Evolutionary conservation across 2,113 vertebrate species (phyloP).

Genomic region (Pampusana beccarii): DNA sequence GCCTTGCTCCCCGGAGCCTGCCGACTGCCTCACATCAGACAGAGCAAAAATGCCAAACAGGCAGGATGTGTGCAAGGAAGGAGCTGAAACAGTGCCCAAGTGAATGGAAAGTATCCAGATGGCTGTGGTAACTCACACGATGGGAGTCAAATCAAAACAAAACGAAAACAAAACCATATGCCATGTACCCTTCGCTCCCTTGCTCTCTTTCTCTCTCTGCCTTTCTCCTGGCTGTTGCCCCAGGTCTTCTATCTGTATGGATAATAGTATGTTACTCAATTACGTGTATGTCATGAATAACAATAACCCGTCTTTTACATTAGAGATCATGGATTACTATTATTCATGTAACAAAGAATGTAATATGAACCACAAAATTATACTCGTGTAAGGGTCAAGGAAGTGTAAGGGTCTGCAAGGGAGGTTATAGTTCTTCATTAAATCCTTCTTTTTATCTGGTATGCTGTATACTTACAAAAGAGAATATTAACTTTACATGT

Average conservation of each 20-base stretch:
- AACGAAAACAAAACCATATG: slow-evolving; percentile 69
- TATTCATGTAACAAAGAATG: slow-evolving; percentile 44
- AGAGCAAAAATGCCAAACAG: not conserved
- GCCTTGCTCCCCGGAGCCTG: not conserved
- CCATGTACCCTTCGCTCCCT: not conserved
- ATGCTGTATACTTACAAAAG: slow-evolving; percentile 38
- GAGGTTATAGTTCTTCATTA: slow-evolving; percentile 44
- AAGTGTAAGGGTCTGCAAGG: slow-evolving; percentile 37
- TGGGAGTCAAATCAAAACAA: slow-evolving; percentile 64
- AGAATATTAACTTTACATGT: slow-evolving; percentile 75
- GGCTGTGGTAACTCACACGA: slow-evolving; percentile 53
- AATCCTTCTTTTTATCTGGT: slow-evolving; percentile 60
- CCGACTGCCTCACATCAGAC: not conserved
- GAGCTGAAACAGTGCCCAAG: slow-evolving; percentile 53
- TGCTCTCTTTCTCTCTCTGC: slow-evolving; percentile 24
- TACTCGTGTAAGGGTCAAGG: slow-evolving; percentile 38
- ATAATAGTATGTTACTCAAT: not conserved
- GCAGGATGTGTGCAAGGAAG: slow-evolving; percentile 41
- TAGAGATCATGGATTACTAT: slow-evolving; percentile 28
- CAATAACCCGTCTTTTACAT: slow-evolving; percentile 43
- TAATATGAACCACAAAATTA: slow-evolving; percentile 31
- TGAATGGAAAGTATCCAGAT: slow-evolving; percentile 59
- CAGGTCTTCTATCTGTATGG: not conserved
- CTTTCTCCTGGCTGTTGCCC: slow-evolving; percentile 38
- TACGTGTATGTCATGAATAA: slow-evolving; percentile 52